Conservation (phyloP, 2,113 vertebrate genomes). For the Platysternon megacephalum region DNA sequence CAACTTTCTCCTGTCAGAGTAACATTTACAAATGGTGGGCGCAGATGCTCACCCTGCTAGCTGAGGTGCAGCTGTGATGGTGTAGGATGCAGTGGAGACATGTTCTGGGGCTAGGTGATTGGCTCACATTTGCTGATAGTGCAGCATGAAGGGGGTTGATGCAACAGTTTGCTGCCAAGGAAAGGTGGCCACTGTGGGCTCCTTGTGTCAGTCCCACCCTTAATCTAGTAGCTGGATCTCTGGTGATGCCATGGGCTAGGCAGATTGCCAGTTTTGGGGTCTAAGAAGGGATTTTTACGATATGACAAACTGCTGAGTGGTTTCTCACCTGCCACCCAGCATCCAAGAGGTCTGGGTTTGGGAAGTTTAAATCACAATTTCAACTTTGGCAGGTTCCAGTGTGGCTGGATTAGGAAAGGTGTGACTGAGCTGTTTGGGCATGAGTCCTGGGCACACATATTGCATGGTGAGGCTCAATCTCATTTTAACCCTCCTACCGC, state of each 20-base stretch:
- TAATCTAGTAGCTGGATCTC: not conserved
- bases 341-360: not conserved
- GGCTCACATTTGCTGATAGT: accelerated
- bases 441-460: not conserved
- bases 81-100: not conserved
- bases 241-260: not conserved
- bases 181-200: not conserved
- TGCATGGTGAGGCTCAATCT: not conserved
- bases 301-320: not conserved
- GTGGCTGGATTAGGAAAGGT: not conserved
- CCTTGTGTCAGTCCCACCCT: not conserved
- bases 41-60: not conserved
- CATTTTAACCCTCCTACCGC: not conserved
- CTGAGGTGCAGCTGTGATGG: not conserved
- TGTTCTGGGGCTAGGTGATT: not conserved
- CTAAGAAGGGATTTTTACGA: not conserved
- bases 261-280: not conserved
- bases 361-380: not conserved
- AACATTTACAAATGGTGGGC: not conserved
- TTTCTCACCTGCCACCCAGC: not conserved
- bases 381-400: not conserved
- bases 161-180: not conserved
- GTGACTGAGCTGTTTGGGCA: not conserved
- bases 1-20: not conserved
- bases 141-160: accelerated